Evolutionary conservation across 2,888 invertebrate species (phyloP), one percentile per base, ranked within the genome.

Genomic region (Candidula unifasciata): DNA sequence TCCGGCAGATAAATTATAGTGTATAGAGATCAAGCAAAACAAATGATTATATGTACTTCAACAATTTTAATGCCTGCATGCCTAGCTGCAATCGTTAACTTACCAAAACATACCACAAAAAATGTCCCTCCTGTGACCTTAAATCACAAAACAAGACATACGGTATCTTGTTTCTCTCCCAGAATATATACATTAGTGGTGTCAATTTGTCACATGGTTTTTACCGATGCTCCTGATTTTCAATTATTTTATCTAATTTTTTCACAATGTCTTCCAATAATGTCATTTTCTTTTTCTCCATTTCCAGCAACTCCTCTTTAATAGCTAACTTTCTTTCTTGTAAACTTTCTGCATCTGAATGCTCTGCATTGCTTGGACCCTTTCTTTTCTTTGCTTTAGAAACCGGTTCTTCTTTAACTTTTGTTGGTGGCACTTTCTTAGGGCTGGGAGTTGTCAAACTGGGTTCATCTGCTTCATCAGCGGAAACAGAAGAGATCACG

Each of bases 241-340:
- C 79, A 44, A 83, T 76, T n/a, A 84, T 80, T 44, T 54, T 69
- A 54, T 85, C 83, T n/a, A 85, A 44, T 60, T 87, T 85, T 33
- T 77, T 37, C 18, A 83, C 64, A 79, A 80, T 80, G 27, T 82
- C 78, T 64, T 80, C 66, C 54, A 84, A 79, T 24, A 76, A 66
- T 37, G 54, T 76, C 60, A 84, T 73, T 30, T 81, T 80, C 30
- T 85, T 73, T 27, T 68, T 78, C 66, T 85, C 83, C 52, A 82
- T 76, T 33, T 84, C 82, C 16, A 85, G 71, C 27, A 82, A 44
- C 27, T 84, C 84, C 57, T 85, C 84, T 69, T 84, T 81, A 35
- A 85, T 85, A 3, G 80, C 77, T 54, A 85, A 76, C 30, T 80
- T 74, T 60, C 81, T 76, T 68, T 81, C 81, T 27, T 78, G 68